Conservation (phyloP, 2,113 vertebrate species). For the Tetrao urogallus region DNA sequence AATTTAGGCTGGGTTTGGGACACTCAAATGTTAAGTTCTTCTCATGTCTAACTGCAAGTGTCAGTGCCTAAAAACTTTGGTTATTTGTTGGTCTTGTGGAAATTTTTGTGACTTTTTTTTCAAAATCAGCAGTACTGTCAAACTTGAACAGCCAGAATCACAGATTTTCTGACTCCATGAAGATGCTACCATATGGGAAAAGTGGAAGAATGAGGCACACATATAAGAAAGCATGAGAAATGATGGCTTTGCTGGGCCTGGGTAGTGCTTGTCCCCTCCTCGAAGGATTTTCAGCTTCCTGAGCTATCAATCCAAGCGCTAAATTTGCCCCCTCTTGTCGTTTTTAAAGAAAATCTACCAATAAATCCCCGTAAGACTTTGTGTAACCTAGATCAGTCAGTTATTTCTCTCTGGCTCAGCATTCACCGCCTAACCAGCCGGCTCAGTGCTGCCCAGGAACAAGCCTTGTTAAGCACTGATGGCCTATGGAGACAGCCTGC, state of each 20-base stretch:
- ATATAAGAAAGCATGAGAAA: constrained; percentile 44
- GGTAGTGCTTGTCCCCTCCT: constrained; percentile 22
- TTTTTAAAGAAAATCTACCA: constrained; percentile 58
- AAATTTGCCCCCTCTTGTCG: constrained; percentile 30
- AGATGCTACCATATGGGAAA: neutral
- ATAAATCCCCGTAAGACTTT: constrained; percentile 49
- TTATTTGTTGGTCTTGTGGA: neutral
- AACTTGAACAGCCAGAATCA: neutral
- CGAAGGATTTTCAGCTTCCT: constrained; percentile 42
- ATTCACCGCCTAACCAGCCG: constrained; percentile 23
- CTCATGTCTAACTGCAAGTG: neutral
- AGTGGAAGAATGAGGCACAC: constrained; percentile 12
- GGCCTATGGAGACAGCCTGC: neutral
- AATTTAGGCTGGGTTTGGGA: neutral
- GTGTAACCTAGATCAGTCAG: constrained; percentile 68
- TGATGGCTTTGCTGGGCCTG: constrained; percentile 7
- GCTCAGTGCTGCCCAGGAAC: neutral
- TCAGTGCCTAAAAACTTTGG: neutral
- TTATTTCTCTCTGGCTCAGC: constrained; percentile 36
- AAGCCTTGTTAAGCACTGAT: neutral
- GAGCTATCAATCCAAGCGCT: constrained; percentile 61
- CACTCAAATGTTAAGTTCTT: neutral
- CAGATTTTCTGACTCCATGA: neutral
- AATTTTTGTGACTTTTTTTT: neutral
- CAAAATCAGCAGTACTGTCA: neutral